Percentiles rank a stretch among this genome's conserved stretches.
phyloP scores from a whole-genome alignment of 2,888 invertebrate species.

The Dicroscelio sp. region DNA sequence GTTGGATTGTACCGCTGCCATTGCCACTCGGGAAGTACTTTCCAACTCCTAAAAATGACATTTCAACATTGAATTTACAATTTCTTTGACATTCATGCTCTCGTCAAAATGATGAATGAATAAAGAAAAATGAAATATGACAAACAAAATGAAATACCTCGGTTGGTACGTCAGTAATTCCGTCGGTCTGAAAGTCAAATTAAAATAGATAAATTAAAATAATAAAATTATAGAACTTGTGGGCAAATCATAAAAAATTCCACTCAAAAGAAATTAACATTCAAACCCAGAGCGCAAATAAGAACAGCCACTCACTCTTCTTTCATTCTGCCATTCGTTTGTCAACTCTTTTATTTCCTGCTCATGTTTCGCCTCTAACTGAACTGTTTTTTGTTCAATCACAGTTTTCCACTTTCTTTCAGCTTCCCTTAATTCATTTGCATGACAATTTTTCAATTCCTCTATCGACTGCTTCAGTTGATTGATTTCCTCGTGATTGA shows the following conservation, averaged over 20 bases:
- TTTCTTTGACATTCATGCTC: too few relatives aligned
- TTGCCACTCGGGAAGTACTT: constrained; percentile 91
- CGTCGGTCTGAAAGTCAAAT: constrained; percentile 77
- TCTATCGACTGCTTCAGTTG: constrained; percentile 85
- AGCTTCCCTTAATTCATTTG: constrained; percentile 88
- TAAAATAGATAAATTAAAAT: constrained; percentile 64
- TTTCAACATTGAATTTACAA: constrained; percentile 10
- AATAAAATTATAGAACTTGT: constrained; percentile 12
- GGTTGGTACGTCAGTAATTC: constrained; percentile 29
- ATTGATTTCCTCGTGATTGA: constrained; percentile 88
- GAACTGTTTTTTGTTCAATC: constrained; percentile 88
- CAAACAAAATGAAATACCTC: constrained; percentile 78
- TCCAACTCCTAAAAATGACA: constrained; percentile 91
- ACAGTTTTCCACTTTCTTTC: constrained; percentile 90
- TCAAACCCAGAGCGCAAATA: too few relatives aligned
- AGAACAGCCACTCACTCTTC: constrained; percentile 90
- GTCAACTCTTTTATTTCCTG: constrained; percentile 89
- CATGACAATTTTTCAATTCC: constrained; percentile 87
- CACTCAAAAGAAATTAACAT: too few relatives aligned
- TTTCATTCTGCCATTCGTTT: constrained; percentile 91
- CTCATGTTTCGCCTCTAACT: constrained; percentile 88
- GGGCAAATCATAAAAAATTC: too few relatives aligned
- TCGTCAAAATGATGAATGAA: constrained; percentile 8
- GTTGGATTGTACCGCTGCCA: constrained; percentile 92
- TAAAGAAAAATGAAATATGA: constrained; percentile 41